Conservation (phyloP, 1,140 invertebrate genomes). For the Patella vulgata region DNA sequence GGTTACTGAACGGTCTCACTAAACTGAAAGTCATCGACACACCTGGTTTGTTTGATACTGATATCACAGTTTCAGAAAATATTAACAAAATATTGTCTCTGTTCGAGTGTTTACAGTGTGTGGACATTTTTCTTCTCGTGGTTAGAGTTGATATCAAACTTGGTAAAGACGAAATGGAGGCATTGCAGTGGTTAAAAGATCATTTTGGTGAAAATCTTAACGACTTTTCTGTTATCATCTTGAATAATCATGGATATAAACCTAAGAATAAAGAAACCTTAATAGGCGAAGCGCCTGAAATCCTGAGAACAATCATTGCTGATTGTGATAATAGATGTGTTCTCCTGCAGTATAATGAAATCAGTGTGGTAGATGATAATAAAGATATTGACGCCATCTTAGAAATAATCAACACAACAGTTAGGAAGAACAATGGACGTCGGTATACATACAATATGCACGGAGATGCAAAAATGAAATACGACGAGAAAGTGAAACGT, state of each 20-base stretch:
- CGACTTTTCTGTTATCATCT: not conserved
- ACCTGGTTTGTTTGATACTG: constrained; percentile 12
- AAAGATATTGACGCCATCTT: too few species aligned
- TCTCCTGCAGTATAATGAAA: too few species aligned
- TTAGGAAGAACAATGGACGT: too few species aligned
- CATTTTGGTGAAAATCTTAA: not conserved
- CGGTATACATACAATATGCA: too few species aligned
- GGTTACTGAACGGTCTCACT: too few species aligned
- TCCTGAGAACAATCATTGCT: not conserved
- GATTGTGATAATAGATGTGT: constrained; percentile 10
- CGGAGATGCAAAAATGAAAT: too few species aligned
- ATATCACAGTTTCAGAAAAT: not conserved
- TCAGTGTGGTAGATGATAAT: too few species aligned
- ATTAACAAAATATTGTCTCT: too few species aligned
- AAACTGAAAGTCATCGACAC: constrained; percentile 21
- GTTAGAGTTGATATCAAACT: constrained; percentile 2
- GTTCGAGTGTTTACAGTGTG: not conserved
- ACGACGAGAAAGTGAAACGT: too few species aligned
- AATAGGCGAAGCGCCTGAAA: not conserved
- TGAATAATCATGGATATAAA: too few species aligned
- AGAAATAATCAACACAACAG: too few species aligned
- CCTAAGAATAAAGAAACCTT: too few species aligned
- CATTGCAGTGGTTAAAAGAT: constrained; percentile 10
- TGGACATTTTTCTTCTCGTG: constrained; percentile 10
- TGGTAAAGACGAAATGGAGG: not conserved